Evolutionary conservation across 2,113 vertebrate species (phyloP).

Genomic region (Phylloscopus trochiloides): DNA sequence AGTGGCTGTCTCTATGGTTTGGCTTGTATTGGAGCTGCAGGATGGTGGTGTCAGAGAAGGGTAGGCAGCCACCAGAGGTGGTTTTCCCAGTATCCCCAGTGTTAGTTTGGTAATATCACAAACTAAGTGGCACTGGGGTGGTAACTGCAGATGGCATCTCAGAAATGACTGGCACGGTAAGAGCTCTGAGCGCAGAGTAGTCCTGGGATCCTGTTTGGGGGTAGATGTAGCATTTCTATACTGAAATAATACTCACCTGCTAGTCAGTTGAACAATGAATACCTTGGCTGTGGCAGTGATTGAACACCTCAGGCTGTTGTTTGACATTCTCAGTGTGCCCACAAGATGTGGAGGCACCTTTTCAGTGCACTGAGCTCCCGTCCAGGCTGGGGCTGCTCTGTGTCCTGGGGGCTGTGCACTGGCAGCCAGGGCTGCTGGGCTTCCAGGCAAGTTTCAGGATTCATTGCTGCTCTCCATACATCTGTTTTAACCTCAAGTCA

Average conservation of each 20-base stretch:
- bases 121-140: not conserved
- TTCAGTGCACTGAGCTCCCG: accelerated
- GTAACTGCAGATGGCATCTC: not conserved
- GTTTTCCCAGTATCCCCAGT: not conserved
- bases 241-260: not conserved
- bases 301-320: not conserved
- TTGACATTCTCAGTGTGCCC: not conserved
- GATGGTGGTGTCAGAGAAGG: not conserved
- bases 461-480: not conserved
- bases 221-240: not conserved
- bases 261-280: not conserved
- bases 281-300: not conserved
- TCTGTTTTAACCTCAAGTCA: not conserved
- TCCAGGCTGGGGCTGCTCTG: not conserved
- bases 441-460: not conserved
- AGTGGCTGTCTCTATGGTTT: not conserved
- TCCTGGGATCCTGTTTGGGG: not conserved
- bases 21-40: not conserved
- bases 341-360: not conserved
- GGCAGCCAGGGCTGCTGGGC: not conserved
- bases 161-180: not conserved
- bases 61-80: not conserved
- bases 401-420: not conserved
- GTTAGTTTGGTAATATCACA: not conserved
- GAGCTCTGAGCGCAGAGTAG: not conserved